Base-by-base conservation (phyloP, 2,113 vertebrate species). In the Gallinago paraguaiae region DNA sequence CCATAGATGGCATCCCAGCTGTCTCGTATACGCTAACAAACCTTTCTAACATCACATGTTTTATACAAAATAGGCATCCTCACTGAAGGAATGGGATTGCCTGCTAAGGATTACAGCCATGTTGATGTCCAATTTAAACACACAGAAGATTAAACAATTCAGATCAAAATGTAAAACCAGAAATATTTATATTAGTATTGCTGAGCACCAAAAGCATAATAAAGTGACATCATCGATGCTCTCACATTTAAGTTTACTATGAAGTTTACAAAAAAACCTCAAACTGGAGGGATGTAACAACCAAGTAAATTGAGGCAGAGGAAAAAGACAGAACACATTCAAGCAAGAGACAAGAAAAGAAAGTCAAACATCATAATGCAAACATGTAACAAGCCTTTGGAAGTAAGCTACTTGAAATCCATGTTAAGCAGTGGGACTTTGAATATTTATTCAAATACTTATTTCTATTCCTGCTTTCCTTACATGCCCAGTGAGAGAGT, bases 1-100 rank as follows among this genome's bases (percentile, higher is more conserved):
- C 70, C 90, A 92, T 81, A 88, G 89, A 93, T 69, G 86, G 71
- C 94, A 81, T 68, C 65, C 72, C 60, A 93, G 54, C 51, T 95
- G 88, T 82, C 89, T 92, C 88, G 51, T 74, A 67, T 82, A 64
- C 0, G 1, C 35, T 88, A 86, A 69, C 61, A 85, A 93, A 83
- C 65, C 68, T 93, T 96, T 64, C 51, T 80, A 86, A 43, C 61
- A 83, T 88, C 67, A 81, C 82, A 65, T 70, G 78, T 90, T 86
- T 92, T 92, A 88, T 84, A 95, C 93, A 95, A 91, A 95, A 86
- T 59, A 90, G 94, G 83, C 61, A 59, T 75, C 64, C 64, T 77
- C 30, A 16, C 83, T 69, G 72, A 27, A 83, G 68, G 68, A 37
- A 69, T 50, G 64, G 83, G 68, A 69, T 82, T 76, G 81, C 89